Evolutionary conservation across 2,797 vertebrate genomes (phyloP).

Genomic region (Falco biarmicus): DNA sequence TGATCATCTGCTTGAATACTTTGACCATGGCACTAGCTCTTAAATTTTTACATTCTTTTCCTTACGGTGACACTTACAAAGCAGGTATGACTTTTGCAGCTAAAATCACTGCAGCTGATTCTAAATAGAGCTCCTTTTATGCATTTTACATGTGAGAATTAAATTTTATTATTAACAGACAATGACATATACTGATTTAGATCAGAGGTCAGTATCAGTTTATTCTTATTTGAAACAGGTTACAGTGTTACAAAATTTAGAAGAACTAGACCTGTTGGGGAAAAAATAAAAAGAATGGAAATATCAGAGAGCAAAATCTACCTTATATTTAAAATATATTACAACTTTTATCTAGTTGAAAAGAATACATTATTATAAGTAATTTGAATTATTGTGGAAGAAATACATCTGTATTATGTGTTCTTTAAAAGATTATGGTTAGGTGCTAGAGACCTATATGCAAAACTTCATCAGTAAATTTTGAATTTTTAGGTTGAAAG

Average conservation of each 20-base stretch:
- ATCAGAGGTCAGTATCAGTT: background rate
- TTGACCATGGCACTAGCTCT: background rate
- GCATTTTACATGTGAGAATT: background rate
- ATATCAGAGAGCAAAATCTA: background rate
- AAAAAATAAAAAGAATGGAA: background rate
- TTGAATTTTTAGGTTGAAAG: background rate
- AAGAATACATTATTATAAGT: background rate
- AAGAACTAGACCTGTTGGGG: background rate
- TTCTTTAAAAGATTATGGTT: background rate
- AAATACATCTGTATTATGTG: background rate
- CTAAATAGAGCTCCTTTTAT: background rate
- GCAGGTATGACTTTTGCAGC: background rate
- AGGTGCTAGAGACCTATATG: background rate
- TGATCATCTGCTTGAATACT: background rate
- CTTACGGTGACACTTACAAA: background rate
- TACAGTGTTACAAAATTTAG: background rate
- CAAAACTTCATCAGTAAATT: background rate
- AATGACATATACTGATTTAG: background rate
- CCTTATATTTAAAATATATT: background rate
- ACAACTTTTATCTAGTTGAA: background rate
- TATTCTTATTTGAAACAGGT: background rate
- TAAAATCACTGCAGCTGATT: background rate
- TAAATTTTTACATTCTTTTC: background rate
- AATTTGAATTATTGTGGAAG: background rate
- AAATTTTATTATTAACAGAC: background rate